Evolutionary conservation across 2,113 vertebrate genomes (phyloP), one percentile per base, ranked within the genome.

Genomic region (Chinchilla lanigera): DNA sequence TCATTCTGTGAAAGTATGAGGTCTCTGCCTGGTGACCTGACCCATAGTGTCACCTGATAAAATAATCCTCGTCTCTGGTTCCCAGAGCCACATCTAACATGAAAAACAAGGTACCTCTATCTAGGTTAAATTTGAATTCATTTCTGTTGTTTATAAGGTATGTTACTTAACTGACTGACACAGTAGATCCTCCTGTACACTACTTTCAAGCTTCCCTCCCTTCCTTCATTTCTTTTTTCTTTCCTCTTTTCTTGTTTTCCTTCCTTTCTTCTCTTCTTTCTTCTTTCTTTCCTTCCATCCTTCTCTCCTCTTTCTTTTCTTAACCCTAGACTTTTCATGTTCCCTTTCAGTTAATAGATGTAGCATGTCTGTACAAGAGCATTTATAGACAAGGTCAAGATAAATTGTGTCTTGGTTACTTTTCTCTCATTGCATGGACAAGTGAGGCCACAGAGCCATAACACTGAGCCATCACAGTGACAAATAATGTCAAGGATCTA

Each of bases 221-320:
- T 58, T 5, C 13, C 11, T 56, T 24, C 10, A 16, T 22, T 22
- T 35, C 26, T 12, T 44, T 69, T 4, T 24, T 7, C 28, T 12
- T 28, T 13, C 41, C 3, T 47, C 10, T n/a, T 1, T 1, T 16
- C 8, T 9, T 24, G n/a, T 16, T 1, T 30, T 10, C 30, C 1
- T 3, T 2, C 44, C 19, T 22, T 38, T 26, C 12, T 73, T 5
- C 13, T 5, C 12, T 4, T 44, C 16, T 67, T 7, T 35, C 14
- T 67, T 13, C 41, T 7, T 47, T 28, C 11, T 26, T 28, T 44
- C 10, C 1, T 44, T 14, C 38, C 24, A n/a, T 69, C 67, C 19
- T 16, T 38, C 67, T 71, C 7, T n/a, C 16, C 47, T 47, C 41
- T 54, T 33, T 44, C 33, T 44, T 13, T 58, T 54, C 8, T 33